These are phyloP conservation scores for Apamea monoglypha DNA, from an alignment of 2,888 invertebrate species.

Conservation along the genomic window DNA sequence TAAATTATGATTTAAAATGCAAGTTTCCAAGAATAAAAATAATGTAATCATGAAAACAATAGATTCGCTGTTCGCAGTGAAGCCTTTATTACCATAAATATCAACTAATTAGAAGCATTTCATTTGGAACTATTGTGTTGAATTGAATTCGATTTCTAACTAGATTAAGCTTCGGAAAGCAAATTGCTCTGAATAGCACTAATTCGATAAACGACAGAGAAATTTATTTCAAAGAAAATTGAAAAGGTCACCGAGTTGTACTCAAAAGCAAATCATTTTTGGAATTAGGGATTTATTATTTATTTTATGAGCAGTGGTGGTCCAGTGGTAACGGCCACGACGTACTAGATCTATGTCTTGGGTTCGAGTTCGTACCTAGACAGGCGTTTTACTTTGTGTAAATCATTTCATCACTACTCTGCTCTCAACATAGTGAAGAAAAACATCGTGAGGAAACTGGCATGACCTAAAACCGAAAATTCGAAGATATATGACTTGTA, in stretches of 20 bases:
- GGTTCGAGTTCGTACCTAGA: neutral
- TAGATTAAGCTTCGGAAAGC: neutral
- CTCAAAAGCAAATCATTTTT: neutral
- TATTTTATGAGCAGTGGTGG: neutral
- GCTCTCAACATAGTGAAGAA: neutral
- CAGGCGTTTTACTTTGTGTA: neutral
- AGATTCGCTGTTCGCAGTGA: neutral
- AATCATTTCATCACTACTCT: neutral
- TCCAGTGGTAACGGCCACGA: too few relatives aligned
- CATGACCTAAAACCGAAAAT: neutral
- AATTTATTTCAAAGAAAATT: neutral
- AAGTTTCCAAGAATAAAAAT: neutral
- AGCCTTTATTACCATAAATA: neutral
- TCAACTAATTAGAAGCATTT: constrained; percentile 2
- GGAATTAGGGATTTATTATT: neutral
- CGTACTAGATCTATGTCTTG: neutral
- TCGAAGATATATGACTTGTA: neutral
- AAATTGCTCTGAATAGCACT: neutral
- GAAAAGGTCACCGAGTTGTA: neutral
- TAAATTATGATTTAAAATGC: neutral
- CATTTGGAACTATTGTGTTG: constrained; percentile 3
- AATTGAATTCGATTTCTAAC: constrained; percentile 12
- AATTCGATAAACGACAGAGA: neutral
- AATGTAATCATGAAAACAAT: neutral
- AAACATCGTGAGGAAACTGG: neutral